phyloP scores from a whole-genome alignment of 2,888 invertebrate genomes.

The Tyria jacobaeae region DNA sequence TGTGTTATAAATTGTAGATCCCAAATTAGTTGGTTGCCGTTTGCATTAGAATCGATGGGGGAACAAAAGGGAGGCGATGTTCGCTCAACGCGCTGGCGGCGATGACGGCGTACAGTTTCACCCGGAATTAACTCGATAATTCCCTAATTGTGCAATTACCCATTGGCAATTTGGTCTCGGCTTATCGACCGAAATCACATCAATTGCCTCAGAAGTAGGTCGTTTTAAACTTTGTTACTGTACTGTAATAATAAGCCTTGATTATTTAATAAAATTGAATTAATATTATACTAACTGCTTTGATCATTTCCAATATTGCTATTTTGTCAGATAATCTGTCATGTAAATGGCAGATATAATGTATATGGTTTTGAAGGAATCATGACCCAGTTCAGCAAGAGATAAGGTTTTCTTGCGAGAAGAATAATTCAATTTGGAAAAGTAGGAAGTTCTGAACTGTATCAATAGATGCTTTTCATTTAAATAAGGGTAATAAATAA shows the following conservation, averaged over 20 bases:
- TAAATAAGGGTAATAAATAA: background rate
- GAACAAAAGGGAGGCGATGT: constrained; percentile 42
- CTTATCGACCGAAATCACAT: constrained; percentile 64
- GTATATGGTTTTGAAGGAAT: too few relatives aligned
- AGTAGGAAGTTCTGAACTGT: too few relatives aligned
- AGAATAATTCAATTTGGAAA: too few relatives aligned
- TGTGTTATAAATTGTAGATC: constrained; percentile 72
- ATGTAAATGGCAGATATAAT: too few relatives aligned
- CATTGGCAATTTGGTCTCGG: constrained; percentile 73
- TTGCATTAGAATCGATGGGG: constrained; percentile 74
- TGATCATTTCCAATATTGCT: too few relatives aligned
- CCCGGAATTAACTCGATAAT: constrained; percentile 83
- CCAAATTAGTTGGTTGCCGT: constrained; percentile 64
- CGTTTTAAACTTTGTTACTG: constrained; percentile 43
- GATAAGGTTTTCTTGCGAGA: too few relatives aligned
- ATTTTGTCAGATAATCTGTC: too few relatives aligned
- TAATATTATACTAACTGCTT: background rate
- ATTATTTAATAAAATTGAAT: background rate
- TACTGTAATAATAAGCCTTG: constrained; percentile 36
- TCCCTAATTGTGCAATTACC: constrained; percentile 83
- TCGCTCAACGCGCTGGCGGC: constrained; percentile 34
- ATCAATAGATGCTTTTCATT: background rate
- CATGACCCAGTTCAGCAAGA: too few relatives aligned
- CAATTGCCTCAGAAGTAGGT: constrained; percentile 45
- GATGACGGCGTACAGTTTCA: constrained; percentile 73